Conservation (phyloP, 1,140 invertebrate genomes). For the Drosophila serrata region DNA sequence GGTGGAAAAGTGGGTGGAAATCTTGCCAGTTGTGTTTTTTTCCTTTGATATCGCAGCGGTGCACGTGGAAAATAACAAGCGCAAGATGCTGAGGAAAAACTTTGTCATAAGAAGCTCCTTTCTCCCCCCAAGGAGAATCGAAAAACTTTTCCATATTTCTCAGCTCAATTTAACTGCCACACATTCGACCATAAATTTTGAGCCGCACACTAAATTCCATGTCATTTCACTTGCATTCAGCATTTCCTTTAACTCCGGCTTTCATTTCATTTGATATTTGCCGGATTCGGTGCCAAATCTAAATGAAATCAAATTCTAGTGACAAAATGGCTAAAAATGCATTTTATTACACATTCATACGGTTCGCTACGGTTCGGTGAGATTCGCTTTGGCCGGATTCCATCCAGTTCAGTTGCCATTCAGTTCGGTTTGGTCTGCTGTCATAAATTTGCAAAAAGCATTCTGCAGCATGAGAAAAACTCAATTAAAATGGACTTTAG, state of each 20-base stretch:
- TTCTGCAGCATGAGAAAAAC: slow-evolving; percentile 64
- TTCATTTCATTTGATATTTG: slow-evolving; percentile 40
- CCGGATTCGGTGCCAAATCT: slow-evolving; percentile 14
- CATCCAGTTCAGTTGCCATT: slow-evolving; percentile 24
- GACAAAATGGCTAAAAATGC: slow-evolving; percentile 65
- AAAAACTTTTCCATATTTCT: slow-evolving; percentile 40
- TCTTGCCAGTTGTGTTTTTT: slow-evolving; percentile 47
- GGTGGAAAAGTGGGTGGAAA: slow-evolving; percentile 14
- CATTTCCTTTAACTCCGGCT: slow-evolving; percentile 28
- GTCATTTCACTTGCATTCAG: slow-evolving; percentile 40
- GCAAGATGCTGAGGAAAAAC: slow-evolving; percentile 19
- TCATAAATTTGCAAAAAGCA: slow-evolving; percentile 59
- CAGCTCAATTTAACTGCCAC: slow-evolving; percentile 49
- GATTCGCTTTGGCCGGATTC: slow-evolving; percentile 16
- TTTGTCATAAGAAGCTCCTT: slow-evolving; percentile 30
- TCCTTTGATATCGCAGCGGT: slow-evolving; percentile 43
- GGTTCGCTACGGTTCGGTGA: slow-evolving; percentile 36
- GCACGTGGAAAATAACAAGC: slow-evolving; percentile 41
- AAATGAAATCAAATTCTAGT: slow-evolving; percentile 69
- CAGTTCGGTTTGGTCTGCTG: slow-evolving; percentile 33
- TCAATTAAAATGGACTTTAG: slow-evolving; percentile 80
- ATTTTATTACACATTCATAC: slow-evolving; percentile 70
- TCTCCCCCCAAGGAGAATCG: neutral
- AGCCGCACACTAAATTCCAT: slow-evolving; percentile 45
- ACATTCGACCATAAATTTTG: slow-evolving; percentile 40